phyloP scores from a whole-genome alignment of 2,888 invertebrate genomes.

The Drosophila anomalata region DNA sequence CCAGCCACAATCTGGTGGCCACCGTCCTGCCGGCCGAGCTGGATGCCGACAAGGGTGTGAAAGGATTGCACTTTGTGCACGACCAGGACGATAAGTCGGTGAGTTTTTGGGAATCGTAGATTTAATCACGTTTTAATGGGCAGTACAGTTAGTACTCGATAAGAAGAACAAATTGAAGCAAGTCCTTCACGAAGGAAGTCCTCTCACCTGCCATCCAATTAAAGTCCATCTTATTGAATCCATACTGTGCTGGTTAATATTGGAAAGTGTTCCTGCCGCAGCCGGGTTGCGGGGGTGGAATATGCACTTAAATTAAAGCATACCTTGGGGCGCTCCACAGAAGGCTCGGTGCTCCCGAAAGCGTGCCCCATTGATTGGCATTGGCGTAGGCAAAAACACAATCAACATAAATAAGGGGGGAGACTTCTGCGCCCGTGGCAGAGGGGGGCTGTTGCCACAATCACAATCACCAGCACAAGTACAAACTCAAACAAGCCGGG shows the following conservation, averaged over 20 bases:
- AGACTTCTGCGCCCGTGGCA: slow-evolving; percentile 11
- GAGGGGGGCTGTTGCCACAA: slow-evolving; percentile 16
- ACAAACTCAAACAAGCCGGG: slow-evolving; percentile 21
- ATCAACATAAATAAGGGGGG: slow-evolving; percentile 74
- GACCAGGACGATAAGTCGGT: slow-evolving; percentile 55
- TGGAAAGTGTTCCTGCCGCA: slow-evolving; percentile 1
- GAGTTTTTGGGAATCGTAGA: slow-evolving; percentile 37
- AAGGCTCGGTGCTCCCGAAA: slow-evolving; percentile 58
- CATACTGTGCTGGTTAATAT: slow-evolving; percentile 14
- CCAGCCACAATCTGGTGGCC: slow-evolving; percentile 33
- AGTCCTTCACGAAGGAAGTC: not conserved
- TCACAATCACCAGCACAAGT: slow-evolving; percentile 26
- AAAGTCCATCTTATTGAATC: not conserved
- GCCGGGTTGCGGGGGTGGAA: not conserved
- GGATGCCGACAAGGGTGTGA: slow-evolving; percentile 40
- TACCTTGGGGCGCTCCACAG: slow-evolving; percentile 62
- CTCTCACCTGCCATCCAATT: not conserved
- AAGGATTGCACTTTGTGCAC: slow-evolving; percentile 51
- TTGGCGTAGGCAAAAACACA: slow-evolving; percentile 69
- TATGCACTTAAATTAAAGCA: slow-evolving; percentile 64
- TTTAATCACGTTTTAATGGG: slow-evolving; percentile 1
- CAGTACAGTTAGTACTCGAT: not conserved
- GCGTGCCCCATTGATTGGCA: slow-evolving; percentile 73
- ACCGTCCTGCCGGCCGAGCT: slow-evolving; percentile 58
- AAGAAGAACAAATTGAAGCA: not conserved